Evolutionary conservation across 2,113 vertebrate species (phyloP), one percentile per base, ranked within the genome.

Genomic region (Triplophysa tibetana): DNA sequence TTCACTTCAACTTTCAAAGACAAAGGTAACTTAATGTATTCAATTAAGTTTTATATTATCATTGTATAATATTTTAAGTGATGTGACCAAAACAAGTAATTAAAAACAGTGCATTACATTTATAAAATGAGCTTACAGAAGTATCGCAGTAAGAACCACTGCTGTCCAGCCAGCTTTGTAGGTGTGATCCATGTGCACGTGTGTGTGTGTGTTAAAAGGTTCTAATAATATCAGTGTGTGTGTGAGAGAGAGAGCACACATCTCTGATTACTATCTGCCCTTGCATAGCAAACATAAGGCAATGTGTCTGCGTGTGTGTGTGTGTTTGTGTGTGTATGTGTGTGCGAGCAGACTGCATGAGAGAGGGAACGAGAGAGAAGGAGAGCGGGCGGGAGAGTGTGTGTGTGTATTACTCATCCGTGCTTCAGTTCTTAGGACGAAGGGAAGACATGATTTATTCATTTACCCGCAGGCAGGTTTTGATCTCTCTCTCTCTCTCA

Each of bases 381-480:
- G 56, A 61, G 54, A 62, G 77, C 19, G 24, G 50, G 70, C 54
- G 33, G 10, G 52, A 14, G 66, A 11, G 24, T 29, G 72, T 76
- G 66, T 70, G 70, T 81, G 79, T 83, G 77, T 77, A 77, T 86
- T 83, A 83, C 79, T 79, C 83, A 86, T 85, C 83, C 67, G 78
- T 81, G 79, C 78, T 82, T 86, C 83, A 84, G 81, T 86, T 86
- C 81, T 86, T 70, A 83, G 83, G 83, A 83, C 78, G 75, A 83
- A 84, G 85, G 77, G 77, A 86, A 85, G 83, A 86, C 83, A 85
- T 85, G 85, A 86, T 84, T 86, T 86, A 86, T 86, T 86, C 81
- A 86, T 85, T 83, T 82, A 86, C 85, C 85, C 83, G 76, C 81
- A 85, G 85, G 85, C 85, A 82, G 85, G 79, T 82, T 85, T 86